These are phyloP conservation scores for Pandemis heparana DNA, from an alignment of 2,888 invertebrate species.

Conservation along the genomic window DNA sequence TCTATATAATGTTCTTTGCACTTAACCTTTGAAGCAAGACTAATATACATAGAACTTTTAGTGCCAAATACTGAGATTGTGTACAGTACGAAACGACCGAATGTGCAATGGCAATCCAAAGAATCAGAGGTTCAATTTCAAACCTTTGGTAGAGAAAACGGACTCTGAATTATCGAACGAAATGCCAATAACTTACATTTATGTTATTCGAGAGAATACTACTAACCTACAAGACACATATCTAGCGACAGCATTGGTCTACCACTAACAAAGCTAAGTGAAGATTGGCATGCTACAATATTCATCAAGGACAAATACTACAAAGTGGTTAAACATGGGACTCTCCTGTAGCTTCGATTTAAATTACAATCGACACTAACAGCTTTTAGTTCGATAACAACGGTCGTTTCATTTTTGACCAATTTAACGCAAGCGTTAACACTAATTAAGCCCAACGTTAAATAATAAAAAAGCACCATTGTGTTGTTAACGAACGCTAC, in stretches of 20 bases:
- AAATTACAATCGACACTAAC: not conserved
- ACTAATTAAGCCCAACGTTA: slow-evolving; percentile 72
- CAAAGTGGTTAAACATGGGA: not conserved
- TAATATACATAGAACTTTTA: too few species aligned
- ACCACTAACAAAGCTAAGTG: too few species aligned
- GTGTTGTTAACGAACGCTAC: slow-evolving; percentile 63
- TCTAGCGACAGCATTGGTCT: too few species aligned
- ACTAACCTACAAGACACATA: too few species aligned
- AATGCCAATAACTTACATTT: too few species aligned
- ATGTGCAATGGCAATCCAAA: too few species aligned
- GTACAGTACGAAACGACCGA: too few species aligned
- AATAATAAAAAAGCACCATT: slow-evolving; percentile 73
- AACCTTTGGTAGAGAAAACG: too few species aligned
- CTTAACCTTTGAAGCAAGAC: not conserved
- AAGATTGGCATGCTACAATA: not conserved
- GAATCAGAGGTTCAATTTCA: too few species aligned
- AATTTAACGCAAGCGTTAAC: slow-evolving; percentile 64
- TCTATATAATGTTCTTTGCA: not conserved
- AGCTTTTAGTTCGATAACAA: slow-evolving; percentile 35
- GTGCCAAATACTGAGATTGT: too few species aligned
- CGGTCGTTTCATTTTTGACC: slow-evolving; percentile 41
- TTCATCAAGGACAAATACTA: not conserved
- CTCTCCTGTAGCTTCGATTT: not conserved
- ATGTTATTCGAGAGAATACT: too few species aligned
- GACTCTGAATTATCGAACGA: too few species aligned